phyloP scores from a whole-genome alignment of 1,140 invertebrate species.

The Leptopilina clavipes region DNA sequence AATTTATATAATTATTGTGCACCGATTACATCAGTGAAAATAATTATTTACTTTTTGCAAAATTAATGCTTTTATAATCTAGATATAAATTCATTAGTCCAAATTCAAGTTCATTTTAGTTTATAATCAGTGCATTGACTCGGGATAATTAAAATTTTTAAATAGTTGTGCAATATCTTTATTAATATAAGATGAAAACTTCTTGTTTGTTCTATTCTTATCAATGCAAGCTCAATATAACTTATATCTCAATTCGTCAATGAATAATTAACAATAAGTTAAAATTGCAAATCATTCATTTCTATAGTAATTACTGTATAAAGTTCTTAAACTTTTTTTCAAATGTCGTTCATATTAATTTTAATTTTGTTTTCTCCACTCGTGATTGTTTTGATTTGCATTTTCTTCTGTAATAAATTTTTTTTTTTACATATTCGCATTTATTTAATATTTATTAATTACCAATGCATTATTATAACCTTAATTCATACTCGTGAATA shows the following conservation, averaged over 20 bases:
- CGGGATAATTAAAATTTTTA: not conserved
- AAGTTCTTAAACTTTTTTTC: not conserved
- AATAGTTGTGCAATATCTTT: not conserved
- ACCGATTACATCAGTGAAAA: too few species aligned
- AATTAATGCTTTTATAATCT: not conserved
- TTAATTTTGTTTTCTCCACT: too few species aligned
- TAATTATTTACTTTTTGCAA: not conserved
- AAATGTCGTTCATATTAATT: not conserved
- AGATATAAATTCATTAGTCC: not conserved
- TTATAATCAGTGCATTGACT: not conserved
- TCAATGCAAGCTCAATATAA: not conserved
- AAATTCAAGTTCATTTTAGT: constrained; percentile 1
- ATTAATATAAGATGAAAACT: constrained; percentile 7
- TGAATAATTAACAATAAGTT: constrained; percentile 5
- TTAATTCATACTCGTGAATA: too few species aligned
- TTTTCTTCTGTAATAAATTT: too few species aligned
- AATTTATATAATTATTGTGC: not conserved
- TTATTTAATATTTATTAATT: too few species aligned
- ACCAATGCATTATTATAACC: too few species aligned
- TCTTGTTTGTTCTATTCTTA: constrained; percentile 15
- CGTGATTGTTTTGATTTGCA: too few species aligned
- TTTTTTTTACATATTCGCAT: too few species aligned
- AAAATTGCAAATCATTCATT: not conserved
- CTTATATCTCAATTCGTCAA: not conserved
- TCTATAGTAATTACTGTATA: constrained; percentile 3